Conservation (phyloP, 2,113 vertebrate genomes). For the mouse (Mus musculus) region GRCm39 chr9:28566001-28566500, state of each 20-base stretch:
- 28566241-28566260: neutral
- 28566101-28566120: neutral
- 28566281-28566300: neutral
- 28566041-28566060: neutral
- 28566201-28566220: neutral
- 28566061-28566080: neutral
- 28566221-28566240: neutral
- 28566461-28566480: neutral
- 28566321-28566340: neutral
- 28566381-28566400: neutral
- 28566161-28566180: neutral
- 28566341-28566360: neutral
- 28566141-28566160: neutral
- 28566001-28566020: neutral
- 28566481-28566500: neutral
- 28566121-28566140: neutral
- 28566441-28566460: neutral
- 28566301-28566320: neutral
- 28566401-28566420: neutral
- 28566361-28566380: neutral
- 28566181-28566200: neutral
- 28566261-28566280: neutral
- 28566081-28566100: neutral
- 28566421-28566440: neutral
- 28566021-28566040: neutral